phyloP scores from a whole-genome alignment of 2,888 invertebrate genomes.

The Heteropelma amictum region DNA sequence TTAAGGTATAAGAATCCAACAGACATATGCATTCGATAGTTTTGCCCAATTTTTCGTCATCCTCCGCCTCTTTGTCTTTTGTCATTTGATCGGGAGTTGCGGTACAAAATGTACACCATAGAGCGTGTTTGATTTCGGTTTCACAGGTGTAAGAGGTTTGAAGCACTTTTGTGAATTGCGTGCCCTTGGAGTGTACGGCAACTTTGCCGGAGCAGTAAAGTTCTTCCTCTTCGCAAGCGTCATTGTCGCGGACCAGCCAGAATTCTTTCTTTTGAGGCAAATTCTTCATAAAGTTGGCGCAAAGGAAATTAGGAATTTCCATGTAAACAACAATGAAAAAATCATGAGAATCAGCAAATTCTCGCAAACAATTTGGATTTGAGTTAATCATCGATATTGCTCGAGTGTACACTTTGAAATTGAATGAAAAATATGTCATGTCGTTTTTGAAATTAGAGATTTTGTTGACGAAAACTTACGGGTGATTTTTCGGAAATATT shows the following conservation, averaged over 20 bases:
- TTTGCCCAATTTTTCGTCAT: slow-evolving; percentile 79
- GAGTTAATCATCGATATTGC: too few species aligned
- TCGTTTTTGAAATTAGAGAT: too few species aligned
- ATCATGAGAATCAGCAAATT: too few species aligned
- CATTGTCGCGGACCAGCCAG: slow-evolving; percentile 79
- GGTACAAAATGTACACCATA: slow-evolving; percentile 84
- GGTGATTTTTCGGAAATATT: slow-evolving; percentile 82
- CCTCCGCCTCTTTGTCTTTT: slow-evolving; percentile 79
- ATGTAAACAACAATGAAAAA: too few species aligned
- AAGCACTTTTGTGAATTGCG: slow-evolving; percentile 66
- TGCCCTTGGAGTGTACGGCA: slow-evolving; percentile 81
- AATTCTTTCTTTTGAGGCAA: slow-evolving; percentile 77
- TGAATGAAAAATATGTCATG: not conserved
- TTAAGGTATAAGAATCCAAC: slow-evolving; percentile 87
- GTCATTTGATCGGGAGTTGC: slow-evolving; percentile 79
- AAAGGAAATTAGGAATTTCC: not conserved
- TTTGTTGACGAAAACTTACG: slow-evolving; percentile 60
- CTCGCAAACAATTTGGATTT: too few species aligned
- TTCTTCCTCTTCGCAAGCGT: slow-evolving; percentile 86
- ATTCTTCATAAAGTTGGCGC: too few species aligned
- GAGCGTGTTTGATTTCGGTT: slow-evolving; percentile 88
- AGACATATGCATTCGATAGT: slow-evolving; percentile 85
- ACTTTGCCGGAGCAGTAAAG: slow-evolving; percentile 91
- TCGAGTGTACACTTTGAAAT: not conserved
- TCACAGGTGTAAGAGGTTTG: slow-evolving; percentile 87